These are phyloP conservation scores for Geopemphigus sp. DNA, from an alignment of 1,140 invertebrate species.

Conservation along the genomic window DNA sequence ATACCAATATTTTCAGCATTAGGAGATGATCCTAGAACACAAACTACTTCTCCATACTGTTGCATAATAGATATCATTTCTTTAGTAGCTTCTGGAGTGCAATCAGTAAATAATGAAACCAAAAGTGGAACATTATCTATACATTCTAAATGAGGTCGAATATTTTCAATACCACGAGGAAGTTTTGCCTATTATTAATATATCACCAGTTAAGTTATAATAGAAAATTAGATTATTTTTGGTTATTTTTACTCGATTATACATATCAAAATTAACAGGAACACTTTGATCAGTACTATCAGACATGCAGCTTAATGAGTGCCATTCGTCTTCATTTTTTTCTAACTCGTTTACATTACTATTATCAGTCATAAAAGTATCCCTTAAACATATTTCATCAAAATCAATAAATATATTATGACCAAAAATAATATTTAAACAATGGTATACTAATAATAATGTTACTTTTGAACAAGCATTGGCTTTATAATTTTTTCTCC, in stretches of 20 bases:
- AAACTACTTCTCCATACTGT: conserved; percentile 91
- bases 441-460: not conserved
- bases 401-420: not conserved
- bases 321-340: conserved; percentile 51
- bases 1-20: conserved; percentile 85
- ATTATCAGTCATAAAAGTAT: conserved; percentile 37
- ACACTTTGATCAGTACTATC: conserved; percentile 70
- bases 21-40: conserved; percentile 81
- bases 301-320: conserved; percentile 50
- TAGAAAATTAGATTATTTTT: not conserved
- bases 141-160: conserved; percentile 88
- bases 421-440: not conserved
- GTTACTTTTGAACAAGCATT: conserved; percentile 45
- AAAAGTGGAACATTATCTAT: conserved; percentile 96
- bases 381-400: not conserved
- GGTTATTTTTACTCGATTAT: conserved; percentile 70
- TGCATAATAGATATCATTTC: conserved; percentile 96
- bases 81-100: conserved; percentile 78
- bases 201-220: conserved; percentile 12
- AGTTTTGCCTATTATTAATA: conserved; percentile 73
- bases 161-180: conserved; percentile 94
- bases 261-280: conserved; percentile 86
- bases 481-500: conserved; percentile 47
- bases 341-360: conserved; percentile 43
- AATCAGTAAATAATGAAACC: conserved; percentile 96